Percentiles rank a stretch among this genome's conserved stretches.
Evolutionary conservation across 2,888 invertebrate species (phyloP).

Genomic region (Tipula unca): DNA sequence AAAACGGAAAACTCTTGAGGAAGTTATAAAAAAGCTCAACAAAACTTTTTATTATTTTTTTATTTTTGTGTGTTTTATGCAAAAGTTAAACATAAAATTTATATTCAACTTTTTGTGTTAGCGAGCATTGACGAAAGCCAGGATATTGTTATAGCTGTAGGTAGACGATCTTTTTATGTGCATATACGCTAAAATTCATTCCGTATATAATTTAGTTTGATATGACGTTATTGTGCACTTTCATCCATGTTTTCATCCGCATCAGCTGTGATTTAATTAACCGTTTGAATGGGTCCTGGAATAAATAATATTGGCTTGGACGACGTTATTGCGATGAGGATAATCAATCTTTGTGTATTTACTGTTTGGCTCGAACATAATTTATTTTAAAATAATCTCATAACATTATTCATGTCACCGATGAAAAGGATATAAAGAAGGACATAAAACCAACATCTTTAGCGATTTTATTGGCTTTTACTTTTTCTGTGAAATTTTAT

Average conservation of each 20-base stretch:
- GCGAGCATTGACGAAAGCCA: neutral
- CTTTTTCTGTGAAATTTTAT: too few relatives aligned
- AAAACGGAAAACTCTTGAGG: neutral
- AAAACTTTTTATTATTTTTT: neutral
- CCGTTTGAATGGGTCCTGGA: neutral
- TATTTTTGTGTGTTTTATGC: neutral
- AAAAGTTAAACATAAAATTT: neutral
- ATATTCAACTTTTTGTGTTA: neutral
- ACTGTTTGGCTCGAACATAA: neutral
- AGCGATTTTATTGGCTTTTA: too few relatives aligned
- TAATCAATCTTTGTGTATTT: neutral
- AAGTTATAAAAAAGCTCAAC: neutral
- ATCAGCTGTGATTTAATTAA: neutral
- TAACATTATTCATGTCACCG: too few relatives aligned
- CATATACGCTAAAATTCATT: neutral
- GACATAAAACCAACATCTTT: too few relatives aligned
- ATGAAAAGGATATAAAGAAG: too few relatives aligned
- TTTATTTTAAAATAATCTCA: neutral
- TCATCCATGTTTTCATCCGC: neutral
- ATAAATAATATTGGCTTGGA: neutral
- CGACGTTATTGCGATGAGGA: neutral
- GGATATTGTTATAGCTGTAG: neutral
- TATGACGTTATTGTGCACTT: too few relatives aligned
- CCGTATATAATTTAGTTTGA: neutral
- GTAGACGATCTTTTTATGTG: neutral